Evolutionary conservation across 2,113 vertebrate species (phyloP).

Genomic region (Pseudois nayaur): DNA sequence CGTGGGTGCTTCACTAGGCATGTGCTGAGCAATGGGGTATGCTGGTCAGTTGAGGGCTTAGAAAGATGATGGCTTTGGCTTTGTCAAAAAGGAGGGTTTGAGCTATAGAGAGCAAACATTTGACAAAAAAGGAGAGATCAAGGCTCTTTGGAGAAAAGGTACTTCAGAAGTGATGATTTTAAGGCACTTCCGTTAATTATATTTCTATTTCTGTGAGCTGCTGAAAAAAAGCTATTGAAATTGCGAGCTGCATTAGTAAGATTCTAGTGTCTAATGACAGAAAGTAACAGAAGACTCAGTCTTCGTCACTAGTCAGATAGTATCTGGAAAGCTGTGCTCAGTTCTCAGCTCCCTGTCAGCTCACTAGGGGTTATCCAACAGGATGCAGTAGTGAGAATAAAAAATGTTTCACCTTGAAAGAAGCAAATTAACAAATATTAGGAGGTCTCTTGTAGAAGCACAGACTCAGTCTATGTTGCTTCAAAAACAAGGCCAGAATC

Average conservation of each 20-base stretch:
- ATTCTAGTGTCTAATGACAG: neutral
- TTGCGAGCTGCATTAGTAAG: neutral
- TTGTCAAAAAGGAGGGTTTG: neutral
- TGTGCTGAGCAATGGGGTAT: neutral
- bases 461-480: neutral
- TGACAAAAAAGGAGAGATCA: neutral
- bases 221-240: neutral
- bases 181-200: conserved; percentile 18
- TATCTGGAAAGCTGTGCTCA: neutral
- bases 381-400: neutral
- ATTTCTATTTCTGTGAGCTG: neutral
- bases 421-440: neutral
- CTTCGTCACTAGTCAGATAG: neutral
- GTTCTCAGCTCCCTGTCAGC: neutral
- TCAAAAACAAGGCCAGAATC: neutral
- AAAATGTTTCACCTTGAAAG: neutral
- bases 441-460: neutral
- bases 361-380: neutral
- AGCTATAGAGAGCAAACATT: neutral
- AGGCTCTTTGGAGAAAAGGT: neutral
- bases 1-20: neutral
- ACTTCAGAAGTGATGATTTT: neutral
- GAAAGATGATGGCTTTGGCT: neutral
- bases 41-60: neutral
- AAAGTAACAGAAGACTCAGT: neutral